Evolutionary conservation across 2,888 invertebrate genomes (phyloP).

Genomic region (Nomada fucata): DNA sequence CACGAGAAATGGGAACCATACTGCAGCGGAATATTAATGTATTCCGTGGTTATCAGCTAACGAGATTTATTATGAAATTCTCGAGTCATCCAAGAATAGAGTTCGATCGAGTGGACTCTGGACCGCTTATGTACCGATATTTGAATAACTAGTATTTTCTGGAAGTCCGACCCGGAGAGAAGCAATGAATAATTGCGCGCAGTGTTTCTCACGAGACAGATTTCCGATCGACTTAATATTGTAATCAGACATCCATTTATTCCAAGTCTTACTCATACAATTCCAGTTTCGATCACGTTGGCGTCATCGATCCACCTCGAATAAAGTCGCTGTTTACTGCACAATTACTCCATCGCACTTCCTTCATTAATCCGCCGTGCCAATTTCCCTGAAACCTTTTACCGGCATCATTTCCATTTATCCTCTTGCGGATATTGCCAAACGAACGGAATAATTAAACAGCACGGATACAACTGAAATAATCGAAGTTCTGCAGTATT

Average conservation of each 20-base stretch:
- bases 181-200: no score
- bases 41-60: constrained; percentile 23
- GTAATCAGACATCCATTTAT: not conserved
- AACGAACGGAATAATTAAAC: no score
- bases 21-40: constrained; percentile 14
- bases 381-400: no score
- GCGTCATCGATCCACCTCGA: not conserved
- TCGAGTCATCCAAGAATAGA: not conserved
- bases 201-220: no score
- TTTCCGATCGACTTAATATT: not conserved
- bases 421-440: no score
- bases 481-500: no score
- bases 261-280: not conserved
- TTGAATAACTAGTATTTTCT: not conserved
- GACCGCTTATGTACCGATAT: not conserved
- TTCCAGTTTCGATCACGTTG: not conserved
- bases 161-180: not conserved
- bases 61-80: not conserved
- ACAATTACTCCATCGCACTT: not conserved
- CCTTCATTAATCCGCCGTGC: not conserved
- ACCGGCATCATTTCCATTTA: no score
- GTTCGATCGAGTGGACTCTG: not conserved
- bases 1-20: constrained; percentile 4
- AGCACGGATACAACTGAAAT: no score
- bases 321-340: not conserved